Conservation (phyloP, 2,888 invertebrate species). For the Diaperis boleti region DNA sequence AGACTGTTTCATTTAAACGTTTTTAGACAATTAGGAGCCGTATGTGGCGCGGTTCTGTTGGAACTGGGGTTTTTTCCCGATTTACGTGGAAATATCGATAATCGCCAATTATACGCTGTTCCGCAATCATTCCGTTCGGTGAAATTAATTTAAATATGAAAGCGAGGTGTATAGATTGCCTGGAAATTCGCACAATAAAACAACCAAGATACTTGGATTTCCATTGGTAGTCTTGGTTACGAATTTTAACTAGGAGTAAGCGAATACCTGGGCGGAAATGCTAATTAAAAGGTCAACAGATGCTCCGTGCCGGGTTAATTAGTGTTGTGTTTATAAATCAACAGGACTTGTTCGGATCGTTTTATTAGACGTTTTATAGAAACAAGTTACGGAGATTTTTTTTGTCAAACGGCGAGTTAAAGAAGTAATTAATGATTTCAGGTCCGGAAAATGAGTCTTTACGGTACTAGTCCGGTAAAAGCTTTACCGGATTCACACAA, state of each 20-base stretch:
- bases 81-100: constrained; percentile 11
- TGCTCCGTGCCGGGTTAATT: constrained; percentile 27
- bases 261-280: constrained; percentile 32
- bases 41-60: no score
- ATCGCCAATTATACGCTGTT: constrained; percentile 15
- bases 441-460: no score
- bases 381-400: no score
- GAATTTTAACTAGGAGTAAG: constrained; percentile 33
- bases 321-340: constrained; percentile 18
- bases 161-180: constrained; percentile 3
- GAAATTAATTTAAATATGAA: constrained; percentile 27
- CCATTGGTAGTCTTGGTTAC: constrained; percentile 31
- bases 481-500: no score
- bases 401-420: no score
- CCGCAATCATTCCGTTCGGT: background rate
- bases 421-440: no score
- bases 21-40: constrained; percentile 5
- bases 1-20: background rate
- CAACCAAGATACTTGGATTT: constrained; percentile 19
- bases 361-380: no score
- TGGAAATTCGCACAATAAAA: constrained; percentile 24
- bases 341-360: background rate
- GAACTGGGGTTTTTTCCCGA: background rate
- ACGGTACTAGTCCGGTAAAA: no score
- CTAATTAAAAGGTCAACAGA: constrained; percentile 35